Evolutionary conservation across 2,113 vertebrate genomes (phyloP).

Genomic region (Piliocolobus tephrosceles): DNA sequence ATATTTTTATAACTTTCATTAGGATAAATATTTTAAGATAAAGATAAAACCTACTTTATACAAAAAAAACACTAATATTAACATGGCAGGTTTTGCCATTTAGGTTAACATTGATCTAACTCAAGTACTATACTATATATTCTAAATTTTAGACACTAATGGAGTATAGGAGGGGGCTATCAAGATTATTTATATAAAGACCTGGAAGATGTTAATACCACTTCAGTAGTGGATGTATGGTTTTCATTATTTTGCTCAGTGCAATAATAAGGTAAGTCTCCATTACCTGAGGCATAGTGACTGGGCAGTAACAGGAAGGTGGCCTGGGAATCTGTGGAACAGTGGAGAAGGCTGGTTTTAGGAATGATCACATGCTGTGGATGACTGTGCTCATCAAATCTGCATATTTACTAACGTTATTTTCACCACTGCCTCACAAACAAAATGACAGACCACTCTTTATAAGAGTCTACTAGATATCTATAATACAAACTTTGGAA

Average conservation of each 20-base stretch:
- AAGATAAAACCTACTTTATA: neutral
- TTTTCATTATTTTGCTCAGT: neutral
- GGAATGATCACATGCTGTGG: neutral
- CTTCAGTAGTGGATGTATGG: neutral
- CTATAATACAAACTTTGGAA: neutral
- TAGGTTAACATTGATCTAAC: neutral
- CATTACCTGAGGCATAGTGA: neutral
- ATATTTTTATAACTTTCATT: neutral
- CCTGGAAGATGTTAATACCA: neutral
- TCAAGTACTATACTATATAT: neutral
- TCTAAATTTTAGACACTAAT: neutral
- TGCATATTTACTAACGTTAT: neutral
- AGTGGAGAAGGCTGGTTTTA: neutral
- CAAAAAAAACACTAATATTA: neutral
- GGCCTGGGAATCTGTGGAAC: neutral
- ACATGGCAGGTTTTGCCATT: neutral
- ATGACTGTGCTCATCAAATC: neutral
- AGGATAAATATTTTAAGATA: neutral
- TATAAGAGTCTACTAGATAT: neutral
- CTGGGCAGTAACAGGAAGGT: neutral
- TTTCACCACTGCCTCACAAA: neutral
- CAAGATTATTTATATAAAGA: neutral
- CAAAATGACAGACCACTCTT: neutral
- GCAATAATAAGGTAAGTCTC: neutral
- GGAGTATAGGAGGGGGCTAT: neutral